Evolutionary conservation across 2,888 invertebrate species (phyloP), one percentile per base, ranked within the genome.

Genomic region (Metellina segmentata): DNA sequence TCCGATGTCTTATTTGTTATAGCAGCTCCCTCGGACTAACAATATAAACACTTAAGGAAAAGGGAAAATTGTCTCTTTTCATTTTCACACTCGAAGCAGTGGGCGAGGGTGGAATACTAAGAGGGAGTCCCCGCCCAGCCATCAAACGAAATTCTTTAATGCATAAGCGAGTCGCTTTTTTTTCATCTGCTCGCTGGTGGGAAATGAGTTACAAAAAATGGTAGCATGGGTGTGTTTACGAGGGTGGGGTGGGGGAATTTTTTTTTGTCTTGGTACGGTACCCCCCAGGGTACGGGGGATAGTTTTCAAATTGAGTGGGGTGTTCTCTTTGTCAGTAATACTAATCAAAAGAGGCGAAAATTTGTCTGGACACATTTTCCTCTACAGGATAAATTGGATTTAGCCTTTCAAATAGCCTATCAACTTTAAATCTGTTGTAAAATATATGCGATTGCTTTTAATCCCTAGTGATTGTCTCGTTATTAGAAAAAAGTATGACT

Each of bases 41-140:
- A 79, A 85, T 90, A 85, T 90, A 90, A 90, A 90, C 90, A 90
- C 85, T 90, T 90, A 90, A 78, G 90, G 69, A 79, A 11, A 77
- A 85, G 53, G 74, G 90, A 85, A 85, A 85, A 90, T 85, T 85
- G 90, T 85, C 90, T 78, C 85, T 83, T 90, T 90, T 90, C 90
- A 90, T 90, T 90, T 90, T 79, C 83, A 71, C 83, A 90, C 90
- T 90, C 79, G 72, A 90, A 61, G 71, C 89, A 34, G 70, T 4
- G 71, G 51, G 53, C 70, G 78, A 61, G 85, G 71, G 53, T 20
- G 69, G 90, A 90, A 90, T 90, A 90, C 90, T 90, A 90, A 90
- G 70, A 77, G 51, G 69, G 77, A 77, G 53, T 6, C 51, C 69
- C 53, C 61, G 9, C 49, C 49, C 51, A 19, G 20, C 71, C 51